Evolutionary conservation across 2,797 vertebrate species (phyloP), one percentile per base, ranked within the genome.

Genomic region (Poecilia velifera): DNA sequence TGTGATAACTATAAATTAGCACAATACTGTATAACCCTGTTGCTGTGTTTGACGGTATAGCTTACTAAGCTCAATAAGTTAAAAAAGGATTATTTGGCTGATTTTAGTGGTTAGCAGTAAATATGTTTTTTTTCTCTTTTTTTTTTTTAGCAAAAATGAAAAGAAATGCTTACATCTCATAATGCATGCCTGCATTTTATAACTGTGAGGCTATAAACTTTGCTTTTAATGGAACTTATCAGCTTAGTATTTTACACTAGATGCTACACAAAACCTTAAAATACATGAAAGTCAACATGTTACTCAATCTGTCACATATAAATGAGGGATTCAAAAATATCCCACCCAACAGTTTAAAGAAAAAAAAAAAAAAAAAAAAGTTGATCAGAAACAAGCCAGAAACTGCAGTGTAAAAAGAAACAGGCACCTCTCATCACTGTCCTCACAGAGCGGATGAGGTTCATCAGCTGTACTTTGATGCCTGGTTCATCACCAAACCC

Each of bases 401-500:
- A 41, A 41, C 41, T 59, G 57, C n/a, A 0, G 2, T 18, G 3
- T 36, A 9, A 13, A 25, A 5, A 39, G 13, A 72, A 41, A 57
- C 25, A 72, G 81, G 3, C 51, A 98, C 98, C 96, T 97, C 97
- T 96, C 98, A 99, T 98, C 66, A 99, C 97, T 0, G 97, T 98
- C 82, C 97, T 96, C 82, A 99, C 95, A 2, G 98, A 98, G 79
- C 97, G 97, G 89, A 98, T 92, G 1, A 99, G 97, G 82, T 96
- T 98, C 92, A 95, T 96, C 22, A 99, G 77, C 88, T 98, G 98
- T 1, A 96, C 97, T 94, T 97, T 98, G 93, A 99, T 93, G 79
- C 98, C 97, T 74, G 98, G 97, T 86, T 98, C 97, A 82, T 99
- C 98, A 81, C 97, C 98, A 64, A 98, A 99, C 74, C 98, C 98